Evolutionary conservation across 1,140 invertebrate genomes (phyloP).

Genomic region (Adoxophyes honmai): DNA sequence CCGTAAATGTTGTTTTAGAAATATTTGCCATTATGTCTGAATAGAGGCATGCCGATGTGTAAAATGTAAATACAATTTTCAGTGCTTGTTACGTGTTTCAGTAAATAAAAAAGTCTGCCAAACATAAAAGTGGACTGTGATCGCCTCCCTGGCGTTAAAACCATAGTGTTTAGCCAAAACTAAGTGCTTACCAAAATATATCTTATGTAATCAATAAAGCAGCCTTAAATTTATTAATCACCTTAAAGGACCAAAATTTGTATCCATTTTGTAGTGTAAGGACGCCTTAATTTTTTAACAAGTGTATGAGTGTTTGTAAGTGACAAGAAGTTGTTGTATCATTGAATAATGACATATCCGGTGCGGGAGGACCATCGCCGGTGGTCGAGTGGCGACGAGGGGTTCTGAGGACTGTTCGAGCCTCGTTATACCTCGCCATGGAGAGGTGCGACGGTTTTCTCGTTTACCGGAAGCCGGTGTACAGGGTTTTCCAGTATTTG

Average conservation of each 20-base stretch:
- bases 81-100: neutral
- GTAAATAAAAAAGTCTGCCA: constrained; percentile 28
- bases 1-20: neutral
- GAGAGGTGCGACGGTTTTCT: constrained; percentile 84
- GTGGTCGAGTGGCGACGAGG: constrained; percentile 19
- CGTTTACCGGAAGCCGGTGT: constrained; percentile 86
- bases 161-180: constrained; percentile 39
- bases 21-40: neutral
- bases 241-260: constrained; percentile 69
- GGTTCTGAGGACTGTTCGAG: constrained; percentile 21
- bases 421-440: constrained; percentile 65
- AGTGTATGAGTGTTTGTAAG: constrained; percentile 34
- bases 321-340: constrained; percentile 17
- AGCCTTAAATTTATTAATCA: constrained; percentile 56
- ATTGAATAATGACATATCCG: constrained; percentile 9
- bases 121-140: constrained; percentile 54
- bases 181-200: constrained; percentile 65
- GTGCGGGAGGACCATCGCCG: constrained; percentile 17
- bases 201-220: constrained; percentile 36
- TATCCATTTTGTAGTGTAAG: constrained; percentile 58
- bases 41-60: neutral
- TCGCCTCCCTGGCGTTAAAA: constrained; percentile 66
- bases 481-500: constrained; percentile 87
- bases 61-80: neutral
- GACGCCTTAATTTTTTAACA: constrained; percentile 67